Evolutionary conservation across 1,140 invertebrate species (phyloP).

Genomic region (Propsilocerus akamusi): DNA sequence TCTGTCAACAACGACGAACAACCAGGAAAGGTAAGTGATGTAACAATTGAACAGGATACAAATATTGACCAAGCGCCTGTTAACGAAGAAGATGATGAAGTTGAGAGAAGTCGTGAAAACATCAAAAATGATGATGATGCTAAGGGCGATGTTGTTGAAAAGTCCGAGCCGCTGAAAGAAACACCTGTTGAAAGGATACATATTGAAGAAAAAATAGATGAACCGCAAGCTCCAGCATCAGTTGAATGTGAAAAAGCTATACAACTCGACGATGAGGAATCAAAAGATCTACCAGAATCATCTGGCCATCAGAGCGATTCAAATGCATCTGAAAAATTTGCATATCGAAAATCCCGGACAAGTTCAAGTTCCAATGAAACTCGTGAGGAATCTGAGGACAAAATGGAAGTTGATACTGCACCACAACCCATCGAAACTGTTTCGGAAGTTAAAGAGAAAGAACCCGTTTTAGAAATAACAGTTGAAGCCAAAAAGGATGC

Average conservation of each 20-base stretch:
- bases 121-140: neutral
- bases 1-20: too few relatives aligned
- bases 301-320: neutral
- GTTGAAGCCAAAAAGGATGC: neutral
- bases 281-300: neutral
- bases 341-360: neutral
- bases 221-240: too few relatives aligned
- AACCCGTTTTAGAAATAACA: too few relatives aligned
- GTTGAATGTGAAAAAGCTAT: too few relatives aligned
- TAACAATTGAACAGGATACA: conserved; percentile 2
- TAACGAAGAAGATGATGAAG: conserved; percentile 1
- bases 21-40: conserved; percentile 1
- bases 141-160: neutral
- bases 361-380: neutral
- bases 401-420: neutral
- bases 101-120: neutral
- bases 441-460: too few relatives aligned
- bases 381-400: neutral
- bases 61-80: neutral
- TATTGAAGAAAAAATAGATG: too few relatives aligned
- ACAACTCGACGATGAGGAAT: neutral
- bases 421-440: too few relatives aligned
- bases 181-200: too few relatives aligned
- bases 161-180: neutral
- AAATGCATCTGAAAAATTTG: neutral